Base-by-base conservation (phyloP, 2,888 invertebrate species). In the Esperia sulphurella region DNA sequence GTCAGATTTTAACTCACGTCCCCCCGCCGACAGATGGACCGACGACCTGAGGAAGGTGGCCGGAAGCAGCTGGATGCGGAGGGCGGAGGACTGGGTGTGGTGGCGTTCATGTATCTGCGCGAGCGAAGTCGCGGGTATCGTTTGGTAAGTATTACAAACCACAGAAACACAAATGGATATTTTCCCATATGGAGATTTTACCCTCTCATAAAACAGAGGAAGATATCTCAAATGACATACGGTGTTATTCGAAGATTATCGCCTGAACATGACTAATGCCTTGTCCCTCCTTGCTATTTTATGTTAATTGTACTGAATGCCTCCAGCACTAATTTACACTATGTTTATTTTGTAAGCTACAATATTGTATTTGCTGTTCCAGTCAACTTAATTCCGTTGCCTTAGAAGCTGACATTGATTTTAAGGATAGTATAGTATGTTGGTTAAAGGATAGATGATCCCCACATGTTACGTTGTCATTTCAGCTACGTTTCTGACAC, bases 191-290 rank as follows among this genome's bases (percentile, higher is more conserved):
- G 3, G 33, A 33, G 33, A n/a, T 14, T 38, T 40, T 14, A 40
- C 40, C 40, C 40, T 28, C 13, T 14, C 14, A 14, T 8, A 40
- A 14, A 40, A 40, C 40, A 40, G 40, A 9, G 63, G 63, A 59
- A 61, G 62, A 59, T 58, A 66, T 61, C 61, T 52, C 58, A 55
- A 72, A 80, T 79, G 80, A 83, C 81, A 81, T 77, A 84, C 79
- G 77, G 66, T 80, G 79, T 83, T 82, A 79, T 79, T 79, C 72
- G 55, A 79, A 85, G 83, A 86, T 85, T 83, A 86, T 83, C 77
- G 63, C 75, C 63, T 74, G 79, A 83, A 84, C 79, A 83, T 83
- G 85, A 88, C 81, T 85, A 87, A 88, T 86, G 83, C 79, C 73
- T 64, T 70, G 71, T 72, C 70, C 65, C 71, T 68, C 68, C 63